Percentiles rank a stretch among this genome's conserved stretches.
Evolutionary conservation across 2,797 vertebrate species (phyloP).

Genomic region (Arremon aurantiirostris): DNA sequence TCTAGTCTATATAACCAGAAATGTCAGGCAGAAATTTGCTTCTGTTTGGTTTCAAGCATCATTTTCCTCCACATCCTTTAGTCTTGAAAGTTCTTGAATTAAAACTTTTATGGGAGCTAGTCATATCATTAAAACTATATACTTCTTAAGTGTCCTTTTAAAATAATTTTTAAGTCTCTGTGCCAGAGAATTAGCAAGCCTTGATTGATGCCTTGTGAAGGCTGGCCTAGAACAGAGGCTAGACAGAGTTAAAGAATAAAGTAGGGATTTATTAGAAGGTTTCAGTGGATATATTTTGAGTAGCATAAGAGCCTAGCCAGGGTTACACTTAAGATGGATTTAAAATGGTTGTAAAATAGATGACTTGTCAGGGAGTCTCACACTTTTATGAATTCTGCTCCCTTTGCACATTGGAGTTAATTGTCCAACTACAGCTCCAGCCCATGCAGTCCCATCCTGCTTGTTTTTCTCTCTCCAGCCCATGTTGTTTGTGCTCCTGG

Average conservation of each 20-base stretch:
- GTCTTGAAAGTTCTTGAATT: neutral
- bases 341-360: too few species aligned
- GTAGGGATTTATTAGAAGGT: neutral
- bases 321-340: too few species aligned
- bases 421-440: rapidly evolving
- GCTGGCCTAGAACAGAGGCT: neutral
- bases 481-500: neutral
- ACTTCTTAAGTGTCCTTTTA: neutral
- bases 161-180: neutral
- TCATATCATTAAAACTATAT: neutral
- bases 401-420: too few species aligned
- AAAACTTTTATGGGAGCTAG: neutral
- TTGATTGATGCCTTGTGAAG: neutral
- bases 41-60: neutral
- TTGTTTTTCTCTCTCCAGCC: neutral
- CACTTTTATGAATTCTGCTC: too few species aligned
- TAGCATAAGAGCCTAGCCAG: too few species aligned
- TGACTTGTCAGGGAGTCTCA: too few species aligned
- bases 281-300: too few species aligned
- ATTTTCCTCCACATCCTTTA: neutral
- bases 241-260: neutral
- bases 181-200: neutral
- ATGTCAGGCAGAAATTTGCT: neutral
- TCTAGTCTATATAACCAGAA: neutral
- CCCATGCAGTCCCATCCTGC: too few species aligned